Evolutionary conservation across 2,113 vertebrate genomes (phyloP).

Genomic region (Garra rufa): DNA sequence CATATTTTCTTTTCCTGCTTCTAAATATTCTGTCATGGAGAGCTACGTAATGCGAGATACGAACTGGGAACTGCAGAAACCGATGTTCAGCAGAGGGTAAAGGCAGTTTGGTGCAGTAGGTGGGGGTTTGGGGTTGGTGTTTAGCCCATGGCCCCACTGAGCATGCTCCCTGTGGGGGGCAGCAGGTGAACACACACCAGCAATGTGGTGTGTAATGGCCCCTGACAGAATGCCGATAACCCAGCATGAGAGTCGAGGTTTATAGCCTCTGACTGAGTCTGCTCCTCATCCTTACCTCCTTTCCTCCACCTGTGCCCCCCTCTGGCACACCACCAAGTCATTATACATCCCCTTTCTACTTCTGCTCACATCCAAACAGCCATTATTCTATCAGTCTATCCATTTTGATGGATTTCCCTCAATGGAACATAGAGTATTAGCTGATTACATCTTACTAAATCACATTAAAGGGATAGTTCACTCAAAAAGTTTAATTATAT

Average conservation of each 20-base stretch:
- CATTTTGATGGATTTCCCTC: background rate
- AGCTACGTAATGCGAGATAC: background rate
- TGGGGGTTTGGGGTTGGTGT: constrained; percentile 17
- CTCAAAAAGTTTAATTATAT: background rate
- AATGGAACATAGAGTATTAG: background rate
- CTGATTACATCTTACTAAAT: background rate
- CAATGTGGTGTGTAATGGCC: constrained; percentile 60
- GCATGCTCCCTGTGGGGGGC: constrained; percentile 13
- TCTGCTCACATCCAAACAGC: background rate
- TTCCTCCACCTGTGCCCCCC: background rate
- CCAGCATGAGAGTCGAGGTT: constrained; percentile 58
- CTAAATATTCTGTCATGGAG: background rate
- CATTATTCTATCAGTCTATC: background rate
- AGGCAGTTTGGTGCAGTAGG: background rate
- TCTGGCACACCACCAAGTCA: background rate
- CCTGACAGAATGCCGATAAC: constrained; percentile 73
- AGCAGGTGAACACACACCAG: constrained; percentile 66
- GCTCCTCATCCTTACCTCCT: background rate
- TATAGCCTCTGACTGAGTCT: constrained; percentile 8
- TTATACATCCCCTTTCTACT: background rate
- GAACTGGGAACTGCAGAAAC: background rate
- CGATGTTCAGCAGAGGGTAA: background rate
- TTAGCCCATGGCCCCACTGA: constrained; percentile 29
- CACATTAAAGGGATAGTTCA: background rate
- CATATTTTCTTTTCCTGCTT: background rate